Evolutionary conservation across 2,888 invertebrate genomes (phyloP).

Genomic region (Aphodius sticticus): DNA sequence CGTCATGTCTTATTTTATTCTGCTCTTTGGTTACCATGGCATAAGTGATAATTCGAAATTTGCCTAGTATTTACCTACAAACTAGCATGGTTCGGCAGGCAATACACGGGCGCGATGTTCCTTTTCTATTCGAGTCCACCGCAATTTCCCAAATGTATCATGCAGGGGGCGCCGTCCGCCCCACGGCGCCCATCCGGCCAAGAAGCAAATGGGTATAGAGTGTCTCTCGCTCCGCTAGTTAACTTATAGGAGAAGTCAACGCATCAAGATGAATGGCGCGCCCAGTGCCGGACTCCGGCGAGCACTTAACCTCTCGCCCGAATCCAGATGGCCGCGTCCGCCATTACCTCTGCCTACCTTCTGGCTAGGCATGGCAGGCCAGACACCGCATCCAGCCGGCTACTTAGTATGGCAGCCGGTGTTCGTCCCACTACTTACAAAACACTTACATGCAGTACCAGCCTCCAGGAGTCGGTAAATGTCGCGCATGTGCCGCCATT

Average conservation of each 20-base stretch:
- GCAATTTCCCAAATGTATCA: conserved; percentile 24
- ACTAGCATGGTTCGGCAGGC: neutral
- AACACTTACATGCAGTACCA: conserved; percentile 54
- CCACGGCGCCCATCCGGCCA: conserved; percentile 16
- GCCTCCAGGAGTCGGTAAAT: conserved; percentile 36
- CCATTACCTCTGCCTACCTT: conserved; percentile 40
- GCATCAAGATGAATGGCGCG: conserved; percentile 38
- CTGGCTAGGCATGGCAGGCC: neutral
- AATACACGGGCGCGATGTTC: conserved; percentile 10
- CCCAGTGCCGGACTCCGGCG: conserved; percentile 40
- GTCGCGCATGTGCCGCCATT: conserved; percentile 37
- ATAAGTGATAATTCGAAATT: no score
- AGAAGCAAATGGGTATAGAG: conserved; percentile 23
- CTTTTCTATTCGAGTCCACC: conserved; percentile 19
- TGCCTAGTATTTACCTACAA: no score
- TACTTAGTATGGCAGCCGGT: conserved; percentile 48
- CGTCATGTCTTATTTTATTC: no score
- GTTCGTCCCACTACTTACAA: conserved; percentile 50
- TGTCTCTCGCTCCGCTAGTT: conserved; percentile 25
- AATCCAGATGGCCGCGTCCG: conserved; percentile 49
- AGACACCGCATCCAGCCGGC: conserved; percentile 34
- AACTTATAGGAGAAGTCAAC: conserved; percentile 28
- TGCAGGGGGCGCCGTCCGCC: conserved; percentile 17
- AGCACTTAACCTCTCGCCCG: conserved; percentile 47
- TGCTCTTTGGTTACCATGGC: no score